Conservation (phyloP, 2,888 invertebrate genomes). For the Ichneumon xanthorius region DNA sequence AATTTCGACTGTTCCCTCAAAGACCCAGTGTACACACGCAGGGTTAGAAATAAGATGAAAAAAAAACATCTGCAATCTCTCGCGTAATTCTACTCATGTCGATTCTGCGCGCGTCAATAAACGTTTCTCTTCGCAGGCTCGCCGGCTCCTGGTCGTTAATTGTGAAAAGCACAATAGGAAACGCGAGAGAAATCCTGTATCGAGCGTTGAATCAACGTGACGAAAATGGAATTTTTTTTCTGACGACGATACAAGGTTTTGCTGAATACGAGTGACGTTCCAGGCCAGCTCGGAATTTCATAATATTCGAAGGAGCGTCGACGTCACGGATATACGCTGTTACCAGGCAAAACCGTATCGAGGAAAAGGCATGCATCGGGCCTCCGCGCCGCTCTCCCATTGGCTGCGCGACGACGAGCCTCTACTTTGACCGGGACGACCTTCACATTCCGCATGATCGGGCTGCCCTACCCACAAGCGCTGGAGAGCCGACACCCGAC, state of each 20-base stretch:
- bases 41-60: neutral
- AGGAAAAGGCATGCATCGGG: constrained; percentile 41
- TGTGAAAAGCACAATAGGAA: neutral
- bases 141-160: neutral
- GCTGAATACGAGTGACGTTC: constrained; percentile 4
- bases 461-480: constrained; percentile 49
- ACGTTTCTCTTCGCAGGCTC: neutral
- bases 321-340: constrained; percentile 50
- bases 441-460: constrained; percentile 75
- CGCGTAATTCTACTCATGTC: neutral
- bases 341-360: constrained; percentile 64
- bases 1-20: too few species aligned
- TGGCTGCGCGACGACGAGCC: constrained; percentile 78
- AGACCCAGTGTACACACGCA: too few species aligned
- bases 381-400: constrained; percentile 66
- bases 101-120: neutral
- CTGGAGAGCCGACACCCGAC: constrained; percentile 20
- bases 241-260: constrained; percentile 14
- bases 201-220: neutral
- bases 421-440: constrained; percentile 77
- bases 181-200: too few species aligned
- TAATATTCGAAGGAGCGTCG: constrained; percentile 12
- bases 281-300: constrained; percentile 6
- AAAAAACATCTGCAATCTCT: too few species aligned
- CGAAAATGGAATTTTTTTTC: neutral